A percentile compares a stretch with the other conserved stretches of the same genome.
Evolutionary conservation across 2,888 invertebrate genomes (phyloP).

Genomic region (Troglohyphantes excavatus): DNA sequence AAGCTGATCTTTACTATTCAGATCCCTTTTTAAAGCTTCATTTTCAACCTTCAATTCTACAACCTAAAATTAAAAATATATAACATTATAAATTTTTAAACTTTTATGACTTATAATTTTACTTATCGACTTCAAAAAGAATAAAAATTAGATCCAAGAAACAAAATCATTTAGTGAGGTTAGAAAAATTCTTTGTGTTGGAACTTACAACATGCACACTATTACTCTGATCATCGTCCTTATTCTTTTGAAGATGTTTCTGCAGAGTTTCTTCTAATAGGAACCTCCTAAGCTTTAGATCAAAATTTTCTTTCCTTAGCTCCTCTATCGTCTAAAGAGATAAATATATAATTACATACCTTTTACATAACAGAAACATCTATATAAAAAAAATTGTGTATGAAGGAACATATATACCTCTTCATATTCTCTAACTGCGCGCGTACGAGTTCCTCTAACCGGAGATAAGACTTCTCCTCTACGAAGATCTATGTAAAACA

Average conservation of each 20-base stretch:
- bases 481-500: constrained; percentile 26
- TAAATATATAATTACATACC: no score
- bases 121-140: no score
- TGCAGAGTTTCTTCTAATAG: constrained; percentile 87
- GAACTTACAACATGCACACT: constrained; percentile 60
- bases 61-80: constrained; percentile 44
- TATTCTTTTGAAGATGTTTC: constrained; percentile 30
- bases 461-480: constrained; percentile 47
- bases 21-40: constrained; percentile 60
- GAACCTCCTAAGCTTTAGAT: constrained; percentile 93
- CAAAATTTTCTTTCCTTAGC: constrained; percentile 95
- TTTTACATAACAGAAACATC: no score
- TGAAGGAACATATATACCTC: constrained; percentile 44
- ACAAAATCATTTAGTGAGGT: background rate
- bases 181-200: background rate
- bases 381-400: no score
- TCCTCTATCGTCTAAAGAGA: constrained; percentile 84
- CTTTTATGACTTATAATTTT: no score
- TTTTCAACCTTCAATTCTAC: constrained; percentile 61
- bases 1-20: constrained; percentile 43
- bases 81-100: no score
- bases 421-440: constrained; percentile 74
- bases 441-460: constrained; percentile 51
- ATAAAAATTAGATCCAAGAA: background rate
- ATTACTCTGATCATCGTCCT: constrained; percentile 30